Base-by-base conservation (phyloP, 1,140 invertebrate genomes). In the Caerostris darwini region DNA sequence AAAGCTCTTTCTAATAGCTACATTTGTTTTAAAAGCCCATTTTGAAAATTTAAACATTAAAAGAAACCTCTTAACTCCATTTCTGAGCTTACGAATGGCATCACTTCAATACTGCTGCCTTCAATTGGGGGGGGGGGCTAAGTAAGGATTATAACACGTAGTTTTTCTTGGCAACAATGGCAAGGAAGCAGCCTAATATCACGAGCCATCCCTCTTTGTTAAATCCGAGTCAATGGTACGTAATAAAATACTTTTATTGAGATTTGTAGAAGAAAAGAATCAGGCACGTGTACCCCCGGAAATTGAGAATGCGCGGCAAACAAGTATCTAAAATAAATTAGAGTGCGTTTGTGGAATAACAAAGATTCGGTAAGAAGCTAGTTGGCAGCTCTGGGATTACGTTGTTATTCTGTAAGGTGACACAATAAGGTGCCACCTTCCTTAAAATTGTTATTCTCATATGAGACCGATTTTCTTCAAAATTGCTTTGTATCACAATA, bases 161-260 rank as follows among this genome's bases (percentile, higher is more conserved):
- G 34, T 77, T 77, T 50, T 77, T 77, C 50, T 5, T 5, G 19
- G 50, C 34, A 77, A 14, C 8, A 77, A 77, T 53, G 5, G 34
- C 50, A 77, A 50, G 6, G 34, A 14, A 50, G 6, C 12, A 8
- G 34, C 71, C 53, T 50, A 77, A 77, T 8, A 77, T 34, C 71
- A 50, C 12, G 4, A 3, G 7, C 7, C 5, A 50, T 50, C 12
- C 50, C 50, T 77, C 10, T 12, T 19, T 34, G 3, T 53, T 12
- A 77, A 77, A 77, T 77, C 50, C 71, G 34, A 77, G 34, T 50
- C 19, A 77, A 50, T 77, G 34, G 71, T 77, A 34, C 5, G 34
- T 77, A 77, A 77, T 77, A 77, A 77, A 77, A 53, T 50, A 14
- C 71, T 53, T 77, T 77, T 77, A 77, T 77, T 77, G 34, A 34